Evolutionary conservation across 2,888 invertebrate genomes (phyloP), one percentile per base, ranked within the genome.

Genomic region (Caenorhabditis sulstoni): DNA sequence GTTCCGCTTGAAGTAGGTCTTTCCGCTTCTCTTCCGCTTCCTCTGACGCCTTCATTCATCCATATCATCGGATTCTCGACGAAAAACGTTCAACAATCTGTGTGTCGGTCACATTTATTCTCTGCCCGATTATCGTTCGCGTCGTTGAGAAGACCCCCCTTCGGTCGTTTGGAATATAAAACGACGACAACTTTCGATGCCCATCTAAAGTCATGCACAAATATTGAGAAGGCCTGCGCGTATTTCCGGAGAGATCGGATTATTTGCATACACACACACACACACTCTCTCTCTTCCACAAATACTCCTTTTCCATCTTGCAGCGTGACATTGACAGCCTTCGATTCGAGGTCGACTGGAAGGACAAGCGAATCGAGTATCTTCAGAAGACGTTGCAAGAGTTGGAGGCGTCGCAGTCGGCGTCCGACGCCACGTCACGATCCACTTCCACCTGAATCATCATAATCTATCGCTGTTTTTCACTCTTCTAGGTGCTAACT

Each of bases 301-400:
- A 41, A 14, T n/a, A 29, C 29, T 3, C 29, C 29, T 7, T 29
- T 29, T 29, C 7, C 29, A 29, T 29, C 7, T 81, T 80, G 18
- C 82, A 85, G 84, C 74, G 81, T 18, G 86, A 86, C 66, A 81
- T 82, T 37, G 79, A 74, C 52, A 79, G 80, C 22, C 76, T 86
- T 9, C 82, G 87, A 23, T 85, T 78, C 78, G 87, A 87, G 68
- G 82, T 86, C 50, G 83, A 81, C 37, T 87, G 87, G 87, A 87
- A 87, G 62, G 83, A 87, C 74, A 64, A 67, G 47, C 79, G 87
- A 20, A 87, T 87, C 68, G 81, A 70, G 35, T 83, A 77, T 45
- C 74, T 87, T 12, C 84, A 86, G 59, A 68, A 76, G 55, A 70
- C 80, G 44, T 58, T 84, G 12, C 70, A 73, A 37, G 77, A 81